Base-by-base conservation (phyloP, 2,888 invertebrate genomes). In the Opisthograptis luteolata region DNA sequence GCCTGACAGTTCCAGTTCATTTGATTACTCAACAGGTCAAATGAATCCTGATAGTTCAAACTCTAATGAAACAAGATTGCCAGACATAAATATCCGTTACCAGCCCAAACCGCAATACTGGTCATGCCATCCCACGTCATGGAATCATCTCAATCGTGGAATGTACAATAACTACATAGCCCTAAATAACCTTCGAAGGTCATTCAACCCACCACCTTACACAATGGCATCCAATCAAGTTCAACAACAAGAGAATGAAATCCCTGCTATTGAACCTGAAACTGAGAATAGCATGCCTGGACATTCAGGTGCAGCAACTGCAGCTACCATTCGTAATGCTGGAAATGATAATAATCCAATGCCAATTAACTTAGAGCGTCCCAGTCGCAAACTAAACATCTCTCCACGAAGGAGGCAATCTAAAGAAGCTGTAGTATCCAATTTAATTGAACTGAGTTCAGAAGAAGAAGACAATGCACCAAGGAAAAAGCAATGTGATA, bases 391-490 rank as follows among this genome's bases (percentile, higher is more conserved):
- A 58, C 69, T 89, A 42, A 90, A 90, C 60, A 88, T 89, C 57
- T 87, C 87, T 37, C 89, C 90, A 1, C 67, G 87, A 40, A 77
- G 86, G 55, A 75, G 87, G 49, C 81, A 81, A 17, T 86, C 88
- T 8, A 84, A 82, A 65, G 88, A 87, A 49, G 81, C 70, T 70
- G 81, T 81, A 56, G 68, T 73, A 61, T 58, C 78, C 36, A 82
- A 80, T 74, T 72, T 80, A 43, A 90, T 91, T 65, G 91, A 89
- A 74, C 81, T 91, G 1, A 90, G 90, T 65, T 91, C 91, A 34
- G 91, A 90, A 59, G 91, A 91, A 42, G 91, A 91, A 62, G 91
- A 91, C 24, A 79, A 82, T 70, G 63, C 64, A 15, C 80, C 81
- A n/a, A 77, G 76, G 55, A 86, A 81, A 54, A 79, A 76, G 44